These are phyloP conservation scores for Bradypodion ventrale DNA, from an alignment of 2,797 vertebrate genomes.

Conservation along the genomic window DNA sequence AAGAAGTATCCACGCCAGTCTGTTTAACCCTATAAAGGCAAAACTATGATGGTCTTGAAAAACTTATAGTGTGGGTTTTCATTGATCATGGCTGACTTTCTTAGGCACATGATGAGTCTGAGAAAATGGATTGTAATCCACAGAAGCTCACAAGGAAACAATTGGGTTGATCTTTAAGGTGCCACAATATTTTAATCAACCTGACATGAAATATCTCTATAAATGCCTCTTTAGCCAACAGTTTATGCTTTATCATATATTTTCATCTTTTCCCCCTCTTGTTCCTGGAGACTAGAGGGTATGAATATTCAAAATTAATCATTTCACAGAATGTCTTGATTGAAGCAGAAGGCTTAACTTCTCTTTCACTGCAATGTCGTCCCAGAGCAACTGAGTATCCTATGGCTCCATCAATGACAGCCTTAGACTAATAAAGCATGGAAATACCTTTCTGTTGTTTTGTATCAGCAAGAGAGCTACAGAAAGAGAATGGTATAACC, in stretches of 20 bases:
- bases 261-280: slow-evolving; percentile 42
- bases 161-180: no score
- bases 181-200: not conserved
- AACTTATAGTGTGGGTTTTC: no score
- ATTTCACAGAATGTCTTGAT: slow-evolving; percentile 33
- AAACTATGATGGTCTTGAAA: no score
- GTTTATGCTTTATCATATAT: slow-evolving; percentile 19
- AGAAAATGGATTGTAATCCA: no score
- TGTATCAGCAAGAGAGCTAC: slow-evolving; percentile 8
- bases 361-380: slow-evolving; percentile 40
- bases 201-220: slow-evolving; percentile 23
- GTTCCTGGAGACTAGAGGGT: slow-evolving; percentile 46
- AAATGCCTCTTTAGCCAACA: slow-evolving; percentile 30
- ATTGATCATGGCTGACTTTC: no score
- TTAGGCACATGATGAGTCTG: no score
- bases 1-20: no score
- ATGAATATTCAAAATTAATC: slow-evolving; percentile 56
- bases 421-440: slow-evolving; percentile 22
- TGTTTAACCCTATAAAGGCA: no score
- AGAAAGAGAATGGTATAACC: not conserved
- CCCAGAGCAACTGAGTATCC: slow-evolving; percentile 43
- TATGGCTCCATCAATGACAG: slow-evolving; percentile 20
- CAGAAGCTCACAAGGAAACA: no score
- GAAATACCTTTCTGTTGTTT: slow-evolving; percentile 31
- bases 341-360: slow-evolving; percentile 50